These are phyloP conservation scores for Fratercula arctica DNA, from an alignment of 2,797 vertebrate genomes.

Conservation along the genomic window DNA sequence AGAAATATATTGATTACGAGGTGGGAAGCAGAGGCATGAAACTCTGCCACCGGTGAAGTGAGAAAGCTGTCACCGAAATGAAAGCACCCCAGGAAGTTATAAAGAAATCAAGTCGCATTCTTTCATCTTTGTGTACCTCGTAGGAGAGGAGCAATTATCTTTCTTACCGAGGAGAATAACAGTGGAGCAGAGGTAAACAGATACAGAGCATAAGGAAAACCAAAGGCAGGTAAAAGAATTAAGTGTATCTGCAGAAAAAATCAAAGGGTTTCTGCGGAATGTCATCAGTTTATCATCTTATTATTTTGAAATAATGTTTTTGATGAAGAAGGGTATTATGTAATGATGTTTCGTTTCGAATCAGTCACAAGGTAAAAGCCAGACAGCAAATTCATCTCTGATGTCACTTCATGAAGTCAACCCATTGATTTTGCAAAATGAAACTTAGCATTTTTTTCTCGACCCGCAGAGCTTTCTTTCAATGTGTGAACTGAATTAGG, in stretches of 20 bases:
- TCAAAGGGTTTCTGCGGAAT: not conserved
- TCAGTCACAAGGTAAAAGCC: not conserved
- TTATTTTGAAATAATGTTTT: not conserved
- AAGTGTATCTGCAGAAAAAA: not conserved
- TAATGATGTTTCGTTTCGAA: not conserved
- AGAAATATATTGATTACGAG: not conserved
- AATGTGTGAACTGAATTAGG: not conserved
- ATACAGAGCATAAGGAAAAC: not conserved
- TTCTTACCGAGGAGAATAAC: not conserved
- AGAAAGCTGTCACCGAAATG: not conserved
- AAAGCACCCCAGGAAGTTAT: not conserved
- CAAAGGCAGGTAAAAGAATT: not conserved
- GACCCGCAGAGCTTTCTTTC: not conserved
- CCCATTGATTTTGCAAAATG: not conserved
- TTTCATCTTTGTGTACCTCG: not conserved
- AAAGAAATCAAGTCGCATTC: not conserved
- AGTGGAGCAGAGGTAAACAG: not conserved
- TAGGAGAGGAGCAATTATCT: not conserved
- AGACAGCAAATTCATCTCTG: not conserved
- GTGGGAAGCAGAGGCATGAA: not conserved
- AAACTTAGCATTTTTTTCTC: not conserved
- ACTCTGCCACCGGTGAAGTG: rapidly evolving
- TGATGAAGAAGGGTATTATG: not conserved
- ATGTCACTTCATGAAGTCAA: not conserved
- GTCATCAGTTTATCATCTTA: not conserved